phyloP scores from a whole-genome alignment of 2,113 vertebrate species.

The Myrmecobius fasciatus region DNA sequence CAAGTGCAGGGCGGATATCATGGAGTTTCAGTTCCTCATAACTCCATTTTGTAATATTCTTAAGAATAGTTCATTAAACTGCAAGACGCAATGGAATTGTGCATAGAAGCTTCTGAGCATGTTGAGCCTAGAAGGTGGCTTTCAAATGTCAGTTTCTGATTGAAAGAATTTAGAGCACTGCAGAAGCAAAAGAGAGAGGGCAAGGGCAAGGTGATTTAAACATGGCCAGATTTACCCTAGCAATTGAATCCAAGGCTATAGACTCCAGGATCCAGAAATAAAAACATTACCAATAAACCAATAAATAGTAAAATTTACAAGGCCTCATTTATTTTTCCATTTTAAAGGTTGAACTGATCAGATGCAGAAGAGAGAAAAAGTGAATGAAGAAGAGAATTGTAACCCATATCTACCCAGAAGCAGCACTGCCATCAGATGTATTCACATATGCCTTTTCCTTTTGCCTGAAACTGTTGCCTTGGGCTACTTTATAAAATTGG shows the following conservation, averaged over 20 bases:
- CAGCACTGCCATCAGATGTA: conserved; percentile 14
- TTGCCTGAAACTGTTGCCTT: background rate
- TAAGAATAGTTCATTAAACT: conserved; percentile 78
- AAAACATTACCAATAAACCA: conserved; percentile 51
- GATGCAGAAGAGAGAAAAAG: conserved; percentile 11
- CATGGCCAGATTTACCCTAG: conserved; percentile 34
- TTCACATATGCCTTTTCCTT: conserved; percentile 34
- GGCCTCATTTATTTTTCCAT: conserved; percentile 44
- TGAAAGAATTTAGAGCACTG: conserved; percentile 45
- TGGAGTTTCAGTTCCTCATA: conserved; percentile 71
- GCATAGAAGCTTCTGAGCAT: conserved; percentile 77
- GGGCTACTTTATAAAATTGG: background rate
- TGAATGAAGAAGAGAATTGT: conserved; percentile 47
- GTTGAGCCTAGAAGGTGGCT: conserved; percentile 69
- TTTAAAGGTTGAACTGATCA: conserved; percentile 55
- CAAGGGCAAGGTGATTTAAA: conserved; percentile 32
- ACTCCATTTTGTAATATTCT: conserved; percentile 70
- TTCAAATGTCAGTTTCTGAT: conserved; percentile 74
- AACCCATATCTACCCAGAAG: conserved; percentile 5
- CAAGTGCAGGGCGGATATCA: conserved; percentile 69
- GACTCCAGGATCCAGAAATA: conserved; percentile 53
- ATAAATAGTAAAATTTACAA: conserved; percentile 50
- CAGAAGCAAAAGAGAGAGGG: conserved; percentile 49
- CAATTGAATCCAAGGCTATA: conserved; percentile 37
- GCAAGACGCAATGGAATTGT: conserved; percentile 63